Conservation (phyloP, 2,888 invertebrate genomes). For the Aspidiotus rigidus region DNA sequence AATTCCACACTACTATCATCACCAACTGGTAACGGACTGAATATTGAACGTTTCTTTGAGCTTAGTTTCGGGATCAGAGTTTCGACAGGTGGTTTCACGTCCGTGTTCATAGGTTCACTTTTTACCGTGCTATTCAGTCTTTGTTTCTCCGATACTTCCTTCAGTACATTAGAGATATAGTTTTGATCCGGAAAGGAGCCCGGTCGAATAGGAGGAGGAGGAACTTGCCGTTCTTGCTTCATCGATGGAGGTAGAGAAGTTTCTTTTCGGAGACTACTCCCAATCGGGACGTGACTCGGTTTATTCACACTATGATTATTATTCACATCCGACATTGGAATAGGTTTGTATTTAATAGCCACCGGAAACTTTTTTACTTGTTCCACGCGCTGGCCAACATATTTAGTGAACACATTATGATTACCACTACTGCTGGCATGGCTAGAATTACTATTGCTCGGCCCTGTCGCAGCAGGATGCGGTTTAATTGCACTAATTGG, state of each 20-base stretch:
- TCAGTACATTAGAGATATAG: constrained; percentile 37
- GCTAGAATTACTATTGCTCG: background rate
- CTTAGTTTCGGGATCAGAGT: background rate
- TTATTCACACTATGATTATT: constrained; percentile 10
- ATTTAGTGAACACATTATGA: background rate
- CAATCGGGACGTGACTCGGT: background rate
- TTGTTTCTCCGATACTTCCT: constrained; percentile 37
- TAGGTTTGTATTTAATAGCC: background rate
- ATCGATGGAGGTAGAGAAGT: background rate
- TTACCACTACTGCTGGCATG: background rate
- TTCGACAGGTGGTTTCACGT: background rate
- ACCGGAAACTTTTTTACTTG: background rate
- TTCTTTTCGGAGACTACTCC: constrained; percentile 10
- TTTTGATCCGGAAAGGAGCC: constrained; percentile 29
- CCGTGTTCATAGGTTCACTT: background rate
- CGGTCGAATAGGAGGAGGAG: background rate
- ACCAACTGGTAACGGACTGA: constrained; percentile 26
- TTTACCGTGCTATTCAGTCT: background rate
- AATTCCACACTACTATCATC: constrained; percentile 2
- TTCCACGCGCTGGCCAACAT: background rate
- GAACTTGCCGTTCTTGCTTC: background rate
- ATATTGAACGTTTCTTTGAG: constrained; percentile 24
- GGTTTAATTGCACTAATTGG: background rate
- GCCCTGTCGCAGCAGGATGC: background rate
- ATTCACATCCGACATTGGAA: background rate